phyloP scores from a whole-genome alignment of 2,888 invertebrate species.

The Thecophora atra region DNA sequence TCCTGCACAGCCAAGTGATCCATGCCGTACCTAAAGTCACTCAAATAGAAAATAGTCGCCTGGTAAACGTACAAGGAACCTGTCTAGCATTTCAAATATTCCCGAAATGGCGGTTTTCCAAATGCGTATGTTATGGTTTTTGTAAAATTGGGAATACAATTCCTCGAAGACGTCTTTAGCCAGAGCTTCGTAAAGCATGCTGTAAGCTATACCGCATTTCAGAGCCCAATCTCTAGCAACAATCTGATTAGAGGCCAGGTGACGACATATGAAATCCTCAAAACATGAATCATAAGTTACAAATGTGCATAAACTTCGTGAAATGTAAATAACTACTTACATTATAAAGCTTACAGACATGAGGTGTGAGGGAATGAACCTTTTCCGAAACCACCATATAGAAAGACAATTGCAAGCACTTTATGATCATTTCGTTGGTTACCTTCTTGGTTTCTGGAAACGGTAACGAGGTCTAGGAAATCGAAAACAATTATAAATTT shows the following conservation, averaged over 20 bases:
- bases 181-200: slow-evolving; percentile 76
- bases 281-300: slow-evolving; percentile 7
- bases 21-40: slow-evolving; percentile 56
- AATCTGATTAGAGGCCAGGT: slow-evolving; percentile 67
- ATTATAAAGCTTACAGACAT: slow-evolving; percentile 65
- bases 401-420: slow-evolving; percentile 70
- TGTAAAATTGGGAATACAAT: slow-evolving; percentile 62
- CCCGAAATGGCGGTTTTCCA: slow-evolving; percentile 62
- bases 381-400: slow-evolving; percentile 68
- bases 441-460: slow-evolving; percentile 56
- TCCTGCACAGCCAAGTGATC: slow-evolving; percentile 60
- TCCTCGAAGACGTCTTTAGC: slow-evolving; percentile 70
- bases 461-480: slow-evolving; percentile 49
- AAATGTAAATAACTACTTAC: slow-evolving; percentile 46
- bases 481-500: slow-evolving; percentile 10
- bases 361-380: slow-evolving; percentile 68
- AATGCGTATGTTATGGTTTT: slow-evolving; percentile 59
- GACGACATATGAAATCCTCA: slow-evolving; percentile 66
- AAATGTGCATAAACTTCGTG: background rate
- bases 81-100: slow-evolving; percentile 63
- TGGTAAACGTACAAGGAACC: slow-evolving; percentile 43
- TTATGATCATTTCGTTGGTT: slow-evolving; percentile 68
- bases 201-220: slow-evolving; percentile 77
- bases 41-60: background rate
- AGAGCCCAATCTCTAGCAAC: slow-evolving; percentile 75